Evolutionary conservation across 2,113 vertebrate species (phyloP).

Genomic region (Colossoma macropomum): DNA sequence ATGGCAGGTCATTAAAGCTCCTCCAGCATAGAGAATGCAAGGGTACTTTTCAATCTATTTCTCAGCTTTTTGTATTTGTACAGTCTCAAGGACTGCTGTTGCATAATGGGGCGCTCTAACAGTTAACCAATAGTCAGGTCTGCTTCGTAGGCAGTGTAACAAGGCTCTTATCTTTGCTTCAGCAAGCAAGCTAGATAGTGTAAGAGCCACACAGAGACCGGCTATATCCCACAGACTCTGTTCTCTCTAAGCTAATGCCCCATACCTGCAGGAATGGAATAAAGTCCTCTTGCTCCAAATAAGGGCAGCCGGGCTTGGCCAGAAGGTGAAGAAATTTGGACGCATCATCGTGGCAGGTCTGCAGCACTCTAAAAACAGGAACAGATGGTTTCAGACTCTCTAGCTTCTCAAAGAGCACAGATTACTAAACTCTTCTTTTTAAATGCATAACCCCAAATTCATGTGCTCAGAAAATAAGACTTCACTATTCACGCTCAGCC

Average conservation of each 20-base stretch:
- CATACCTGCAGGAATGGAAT: constrained; percentile 95
- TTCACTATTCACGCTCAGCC: constrained; percentile 58
- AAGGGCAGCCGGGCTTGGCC: constrained; percentile 89
- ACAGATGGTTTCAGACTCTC: constrained; percentile 73
- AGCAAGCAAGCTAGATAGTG: not conserved
- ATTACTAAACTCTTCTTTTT: constrained; percentile 47
- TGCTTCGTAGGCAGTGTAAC: not conserved
- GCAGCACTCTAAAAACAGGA: constrained; percentile 83
- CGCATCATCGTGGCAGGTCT: constrained; percentile 92
- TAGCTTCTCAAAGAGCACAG: constrained; percentile 43
- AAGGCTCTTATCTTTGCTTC: not conserved
- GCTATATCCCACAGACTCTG: not conserved
- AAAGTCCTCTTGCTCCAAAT: constrained; percentile 96
- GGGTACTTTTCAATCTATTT: not conserved
- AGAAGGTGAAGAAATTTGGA: constrained; percentile 93
- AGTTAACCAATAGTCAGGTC: not conserved
- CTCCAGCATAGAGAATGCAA: not conserved
- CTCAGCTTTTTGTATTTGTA: not conserved
- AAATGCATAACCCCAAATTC: constrained; percentile 48
- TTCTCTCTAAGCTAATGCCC: constrained; percentile 24
- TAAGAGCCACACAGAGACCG: not conserved
- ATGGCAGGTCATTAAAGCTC: not conserved
- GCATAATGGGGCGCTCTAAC: not conserved
- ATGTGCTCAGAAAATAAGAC: constrained; percentile 70
- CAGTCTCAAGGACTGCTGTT: not conserved